Conservation (phyloP, 2,113 vertebrate species). For the Cervus canadensis region DNA sequence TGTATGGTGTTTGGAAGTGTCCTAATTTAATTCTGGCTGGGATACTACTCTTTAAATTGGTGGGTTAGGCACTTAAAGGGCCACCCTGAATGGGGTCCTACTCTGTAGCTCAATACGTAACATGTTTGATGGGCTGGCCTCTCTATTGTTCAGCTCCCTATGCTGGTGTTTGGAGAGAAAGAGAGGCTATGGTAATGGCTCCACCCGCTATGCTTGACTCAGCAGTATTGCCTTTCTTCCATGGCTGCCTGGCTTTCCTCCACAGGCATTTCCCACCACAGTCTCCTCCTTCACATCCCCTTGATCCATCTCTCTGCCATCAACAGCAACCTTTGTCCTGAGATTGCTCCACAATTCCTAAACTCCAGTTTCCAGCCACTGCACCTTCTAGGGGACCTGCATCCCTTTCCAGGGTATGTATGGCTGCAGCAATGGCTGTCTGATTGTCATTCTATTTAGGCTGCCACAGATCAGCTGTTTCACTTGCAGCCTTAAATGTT, state of each 20-base stretch:
- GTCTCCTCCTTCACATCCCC: neutral
- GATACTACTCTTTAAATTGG: neutral
- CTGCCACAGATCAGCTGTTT: neutral
- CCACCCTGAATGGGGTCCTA: rapidly evolving
- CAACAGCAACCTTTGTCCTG: neutral
- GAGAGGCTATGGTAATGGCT: neutral
- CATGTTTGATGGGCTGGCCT: rapidly evolving
- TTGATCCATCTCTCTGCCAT: neutral
- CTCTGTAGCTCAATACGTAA: neutral
- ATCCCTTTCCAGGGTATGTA: neutral
- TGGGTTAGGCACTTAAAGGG: neutral
- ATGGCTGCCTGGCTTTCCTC: neutral
- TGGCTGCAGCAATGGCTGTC: neutral
- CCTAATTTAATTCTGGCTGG: neutral
- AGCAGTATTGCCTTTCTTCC: neutral
- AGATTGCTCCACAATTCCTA: neutral
- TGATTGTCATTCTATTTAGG: neutral
- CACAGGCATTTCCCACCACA: neutral
- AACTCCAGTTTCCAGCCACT: neutral
- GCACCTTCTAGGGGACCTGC: neutral
- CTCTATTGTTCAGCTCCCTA: neutral
- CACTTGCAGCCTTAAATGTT: neutral
- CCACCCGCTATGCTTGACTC: rapidly evolving
- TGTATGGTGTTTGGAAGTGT: neutral
- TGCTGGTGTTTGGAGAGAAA: neutral